Evolutionary conservation across 2,888 invertebrate genomes (phyloP).

Genomic region (Vandiemenella viatica): DNA sequence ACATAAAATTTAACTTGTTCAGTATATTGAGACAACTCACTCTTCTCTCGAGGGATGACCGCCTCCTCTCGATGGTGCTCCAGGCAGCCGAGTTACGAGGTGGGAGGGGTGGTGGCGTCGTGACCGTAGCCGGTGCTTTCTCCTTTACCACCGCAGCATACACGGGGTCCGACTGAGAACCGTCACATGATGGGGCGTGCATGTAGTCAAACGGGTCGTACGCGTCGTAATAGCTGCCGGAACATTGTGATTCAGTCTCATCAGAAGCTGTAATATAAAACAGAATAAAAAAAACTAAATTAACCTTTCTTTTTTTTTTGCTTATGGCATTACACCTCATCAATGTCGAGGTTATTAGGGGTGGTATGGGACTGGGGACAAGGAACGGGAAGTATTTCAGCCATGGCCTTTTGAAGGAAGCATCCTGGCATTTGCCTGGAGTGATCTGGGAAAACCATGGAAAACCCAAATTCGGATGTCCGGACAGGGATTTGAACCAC

Average conservation of each 20-base stretch:
- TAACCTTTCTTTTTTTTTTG: too few relatives aligned
- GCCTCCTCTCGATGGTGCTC: slow-evolving; percentile 35
- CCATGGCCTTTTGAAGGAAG: too few relatives aligned
- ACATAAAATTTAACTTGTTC: background rate
- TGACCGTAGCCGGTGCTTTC: slow-evolving; percentile 36
- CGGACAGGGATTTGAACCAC: too few relatives aligned
- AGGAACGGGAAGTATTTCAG: too few relatives aligned
- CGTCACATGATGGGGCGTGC: slow-evolving; percentile 45
- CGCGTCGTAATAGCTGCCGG: slow-evolving; percentile 53
- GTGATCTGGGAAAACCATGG: too few relatives aligned
- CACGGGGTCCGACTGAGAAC: slow-evolving; percentile 46
- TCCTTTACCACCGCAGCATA: slow-evolving; percentile 50
- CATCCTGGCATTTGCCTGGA: too few relatives aligned
- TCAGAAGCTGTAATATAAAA: slow-evolving; percentile 3
- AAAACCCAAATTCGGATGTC: too few relatives aligned
- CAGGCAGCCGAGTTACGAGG: slow-evolving; percentile 37
- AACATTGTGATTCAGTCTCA: slow-evolving; percentile 34
- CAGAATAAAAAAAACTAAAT: background rate
- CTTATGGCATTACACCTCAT: too few relatives aligned
- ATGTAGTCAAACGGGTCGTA: slow-evolving; percentile 68
- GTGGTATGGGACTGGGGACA: too few relatives aligned
- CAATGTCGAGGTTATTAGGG: too few relatives aligned
- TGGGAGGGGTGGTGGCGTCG: slow-evolving; percentile 40
- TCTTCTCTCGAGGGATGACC: slow-evolving; percentile 28
- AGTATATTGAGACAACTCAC: slow-evolving; percentile 16